These are phyloP conservation scores for Apomyelois bistriatella DNA, from an alignment of 2,888 invertebrate genomes.

Conservation along the genomic window DNA sequence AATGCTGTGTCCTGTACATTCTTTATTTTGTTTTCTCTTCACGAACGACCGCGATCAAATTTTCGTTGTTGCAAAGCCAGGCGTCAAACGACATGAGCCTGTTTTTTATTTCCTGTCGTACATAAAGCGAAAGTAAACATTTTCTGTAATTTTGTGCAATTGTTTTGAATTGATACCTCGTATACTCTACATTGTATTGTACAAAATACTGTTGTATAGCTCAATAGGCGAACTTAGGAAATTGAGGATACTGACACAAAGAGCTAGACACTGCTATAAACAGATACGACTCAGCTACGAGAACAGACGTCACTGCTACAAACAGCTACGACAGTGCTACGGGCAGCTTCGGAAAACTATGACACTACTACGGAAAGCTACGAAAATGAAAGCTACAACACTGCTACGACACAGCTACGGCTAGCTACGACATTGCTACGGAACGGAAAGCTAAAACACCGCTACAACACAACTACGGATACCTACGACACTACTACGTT, in stretches of 20 bases:
- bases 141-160: background rate
- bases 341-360: no score
- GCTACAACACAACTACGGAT: background rate
- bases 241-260: no score
- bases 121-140: slow-evolving; percentile 2
- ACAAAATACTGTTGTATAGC: no score
- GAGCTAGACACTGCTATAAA: no score
- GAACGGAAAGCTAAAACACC: no score
- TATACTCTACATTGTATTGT: no score
- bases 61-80: slow-evolving; percentile 4
- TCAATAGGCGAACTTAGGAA: no score
- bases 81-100: slow-evolving; percentile 5
- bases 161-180: background rate
- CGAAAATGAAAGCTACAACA: background rate
- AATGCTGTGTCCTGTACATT: background rate
- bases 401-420: background rate
- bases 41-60: slow-evolving; percentile 12
- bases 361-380: background rate
- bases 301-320: no score
- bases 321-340: no score
- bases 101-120: slow-evolving; percentile 1
- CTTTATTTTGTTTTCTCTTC: background rate
- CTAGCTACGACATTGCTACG: background rate
- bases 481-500: background rate
- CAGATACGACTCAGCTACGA: no score